These are phyloP conservation scores for Chrysodeixis includens DNA, from an alignment of 2,888 invertebrate genomes.

Conservation along the genomic window DNA sequence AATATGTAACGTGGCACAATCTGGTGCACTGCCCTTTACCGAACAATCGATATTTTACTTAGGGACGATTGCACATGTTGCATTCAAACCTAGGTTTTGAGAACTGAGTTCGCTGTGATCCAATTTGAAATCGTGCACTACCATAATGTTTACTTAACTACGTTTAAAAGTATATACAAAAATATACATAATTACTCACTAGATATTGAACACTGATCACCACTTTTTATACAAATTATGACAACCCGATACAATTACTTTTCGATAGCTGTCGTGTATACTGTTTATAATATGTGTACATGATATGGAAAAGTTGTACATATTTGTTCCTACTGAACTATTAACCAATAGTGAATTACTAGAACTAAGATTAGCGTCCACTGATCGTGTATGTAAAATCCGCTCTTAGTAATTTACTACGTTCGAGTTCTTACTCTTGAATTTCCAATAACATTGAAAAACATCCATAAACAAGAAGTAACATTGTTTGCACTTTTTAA, in stretches of 20 bases:
- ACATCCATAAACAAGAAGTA: conserved; percentile 53
- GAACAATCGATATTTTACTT: conserved; percentile 77
- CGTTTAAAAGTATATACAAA: not conserved
- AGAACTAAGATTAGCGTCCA: not conserved
- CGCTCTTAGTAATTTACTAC: conserved; percentile 71
- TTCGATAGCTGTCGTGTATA: too few species aligned
- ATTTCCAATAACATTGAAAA: conserved; percentile 63
- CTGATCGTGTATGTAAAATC: not conserved
- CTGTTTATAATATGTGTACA: not conserved
- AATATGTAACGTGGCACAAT: conserved; percentile 75
- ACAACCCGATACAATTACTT: too few species aligned
- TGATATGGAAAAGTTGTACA: not conserved
- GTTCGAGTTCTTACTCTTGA: conserved; percentile 66
- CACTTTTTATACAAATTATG: too few species aligned
- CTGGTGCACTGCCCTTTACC: conserved; percentile 75
- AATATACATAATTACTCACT: too few species aligned
- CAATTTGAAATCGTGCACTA: not conserved
- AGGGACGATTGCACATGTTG: not conserved
- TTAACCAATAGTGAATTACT: not conserved
- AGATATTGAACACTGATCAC: too few species aligned
- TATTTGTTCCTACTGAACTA: too few species aligned
- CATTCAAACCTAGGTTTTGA: not conserved
- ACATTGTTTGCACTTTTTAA: conserved; percentile 24
- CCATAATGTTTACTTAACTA: not conserved
- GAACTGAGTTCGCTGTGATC: not conserved